Evolutionary conservation across 2,888 invertebrate species (phyloP), one percentile per base, ranked within the genome.

Genomic region (Agapostemon virescens): DNA sequence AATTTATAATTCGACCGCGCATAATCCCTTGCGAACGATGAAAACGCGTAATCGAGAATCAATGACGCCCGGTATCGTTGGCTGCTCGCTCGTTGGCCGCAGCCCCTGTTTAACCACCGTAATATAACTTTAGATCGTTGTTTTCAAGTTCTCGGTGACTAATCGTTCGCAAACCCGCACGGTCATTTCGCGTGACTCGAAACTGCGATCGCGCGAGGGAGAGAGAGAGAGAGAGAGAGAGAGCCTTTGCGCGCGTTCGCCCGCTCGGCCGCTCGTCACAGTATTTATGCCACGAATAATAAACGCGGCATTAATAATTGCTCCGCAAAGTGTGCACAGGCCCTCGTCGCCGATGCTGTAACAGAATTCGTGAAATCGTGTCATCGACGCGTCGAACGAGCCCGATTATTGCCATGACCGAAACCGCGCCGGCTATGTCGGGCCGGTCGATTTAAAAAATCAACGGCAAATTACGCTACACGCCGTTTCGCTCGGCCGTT

Each of bases 231-330:
- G n/a, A n/a, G n/a, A n/a, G n/a, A n/a, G n/a, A n/a, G n/a, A n/a
- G n/a, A n/a, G n/a, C n/a, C 13, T 15, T 15, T 15, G 26, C 5
- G 2, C 9, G 20, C 1, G 9, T 11, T 63, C 63, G 13, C n/a
- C 33, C 61, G 6, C 52, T 23, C 52, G 7, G 11, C n/a, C n/a
- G 36, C 63, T 63, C 36, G 63, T 63, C 36, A 58, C 58, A 58
- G 66, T 75, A 76, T 68, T 76, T 63, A 75, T 77, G 73, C 58
- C 58, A 55, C 68, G 67, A 81, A 84, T 84, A 83, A 77, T 77
- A 76, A 79, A 83, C 71, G 75, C 61, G 74, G 69, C 70, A 68
- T 86, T 77, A 85, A 85, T 84, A 83, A 86, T 86, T 71, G 30
- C 69, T 13, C 74, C 58, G 63, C 64, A 71, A 76, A 85, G 49